Evolutionary conservation across 2,113 vertebrate species (phyloP), one percentile per base, ranked within the genome.

Genomic region (Rhineura floridana): DNA sequence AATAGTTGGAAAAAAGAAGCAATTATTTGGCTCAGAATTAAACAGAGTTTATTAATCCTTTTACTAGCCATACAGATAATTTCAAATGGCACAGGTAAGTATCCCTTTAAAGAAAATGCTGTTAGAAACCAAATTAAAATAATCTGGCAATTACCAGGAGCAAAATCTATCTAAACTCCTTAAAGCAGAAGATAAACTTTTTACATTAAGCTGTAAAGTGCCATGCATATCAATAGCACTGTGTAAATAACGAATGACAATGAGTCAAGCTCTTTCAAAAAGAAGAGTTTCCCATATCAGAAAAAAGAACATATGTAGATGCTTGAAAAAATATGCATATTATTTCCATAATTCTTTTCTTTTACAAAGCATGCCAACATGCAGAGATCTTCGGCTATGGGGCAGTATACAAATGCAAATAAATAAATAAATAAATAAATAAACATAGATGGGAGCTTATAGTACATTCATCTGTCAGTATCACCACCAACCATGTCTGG

Each of bases 401-500:
- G n/a, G n/a, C n/a, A n/a, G n/a, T n/a, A n/a, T n/a, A n/a, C n/a
- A n/a, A n/a, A n/a, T n/a, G n/a, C n/a, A n/a, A n/a, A n/a, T n/a
- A n/a, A n/a, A n/a, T n/a, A n/a, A n/a, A n/a, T n/a, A n/a, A n/a
- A n/a, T n/a, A n/a, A n/a, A n/a, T n/a, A n/a, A n/a, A n/a, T n/a
- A n/a, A n/a, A n/a, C n/a, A n/a, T n/a, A n/a, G n/a, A n/a, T n/a
- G n/a, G 67, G 25, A 75, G 13, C n/a, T 36, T 1, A 1, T 63
- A 0, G 62, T 50, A 39, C 3, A 62, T 13, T 23, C 50, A 65
- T n/a, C 69, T 15, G 19, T 77, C n/a, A 30, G 33, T 50, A 36
- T 19, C 4, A 33, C 1, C 8, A 70, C 6, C 39, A 87, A 1
- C 12, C 5, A 25, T 0, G 0, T 6, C 23, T 77, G 11, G 28